Conservation (phyloP, 2,797 vertebrate species). For the Anguilla marmorata region DNA sequence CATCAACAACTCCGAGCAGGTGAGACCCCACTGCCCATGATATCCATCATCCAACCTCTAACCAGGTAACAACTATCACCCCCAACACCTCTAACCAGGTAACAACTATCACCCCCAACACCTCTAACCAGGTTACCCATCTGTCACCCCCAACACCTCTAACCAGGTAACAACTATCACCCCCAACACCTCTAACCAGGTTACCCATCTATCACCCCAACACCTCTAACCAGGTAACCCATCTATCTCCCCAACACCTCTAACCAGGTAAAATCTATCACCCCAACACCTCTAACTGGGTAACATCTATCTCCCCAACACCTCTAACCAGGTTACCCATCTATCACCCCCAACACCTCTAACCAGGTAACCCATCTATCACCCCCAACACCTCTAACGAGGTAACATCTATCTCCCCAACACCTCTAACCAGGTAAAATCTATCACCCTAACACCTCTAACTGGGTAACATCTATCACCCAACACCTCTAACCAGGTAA, state of each 20-base stretch:
- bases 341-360: slow-evolving; percentile 67
- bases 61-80: too few relatives aligned
- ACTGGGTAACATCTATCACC: too few relatives aligned
- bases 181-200: slow-evolving; percentile 80
- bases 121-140: too few relatives aligned
- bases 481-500: slow-evolving; percentile 64
- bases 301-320: too few relatives aligned
- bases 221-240: slow-evolving; percentile 76
- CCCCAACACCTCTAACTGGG: slow-evolving; percentile 56
- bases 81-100: background rate
- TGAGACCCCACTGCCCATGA: slow-evolving; percentile 48
- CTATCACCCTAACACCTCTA: slow-evolving; percentile 55
- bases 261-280: too few relatives aligned
- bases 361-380: slow-evolving; percentile 69
- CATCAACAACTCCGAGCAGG: slow-evolving; percentile 82
- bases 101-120: background rate
- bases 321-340: too few relatives aligned
- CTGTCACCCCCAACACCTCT: slow-evolving; percentile 63
- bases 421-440: too few relatives aligned
- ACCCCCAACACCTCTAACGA: too few relatives aligned
- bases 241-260: too few relatives aligned
- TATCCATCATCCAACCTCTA: too few relatives aligned
- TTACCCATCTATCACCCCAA: slow-evolving; percentile 63
- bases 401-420: too few relatives aligned
- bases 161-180: too few relatives aligned